Conservation (phyloP, 2,888 invertebrate species). For the Synergus japonicus region DNA sequence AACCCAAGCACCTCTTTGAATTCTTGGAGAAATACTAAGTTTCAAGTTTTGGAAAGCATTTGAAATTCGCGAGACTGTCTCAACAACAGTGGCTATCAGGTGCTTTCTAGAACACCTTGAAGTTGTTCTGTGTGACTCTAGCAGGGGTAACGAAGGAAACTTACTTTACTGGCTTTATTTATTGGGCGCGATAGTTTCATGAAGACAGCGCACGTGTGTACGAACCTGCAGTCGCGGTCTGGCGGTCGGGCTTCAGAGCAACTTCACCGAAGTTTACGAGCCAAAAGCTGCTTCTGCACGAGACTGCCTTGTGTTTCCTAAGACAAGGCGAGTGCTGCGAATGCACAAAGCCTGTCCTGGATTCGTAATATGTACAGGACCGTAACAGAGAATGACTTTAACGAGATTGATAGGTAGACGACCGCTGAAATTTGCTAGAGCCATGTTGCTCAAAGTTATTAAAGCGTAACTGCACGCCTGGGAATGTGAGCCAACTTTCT, state of each 20-base stretch:
- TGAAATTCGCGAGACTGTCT: conserved; percentile 15
- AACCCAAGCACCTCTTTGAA: not conserved
- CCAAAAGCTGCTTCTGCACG: conserved; percentile 43
- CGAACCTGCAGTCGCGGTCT: conserved; percentile 24
- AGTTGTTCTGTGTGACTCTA: conserved; percentile 25
- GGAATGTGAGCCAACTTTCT: not conserved
- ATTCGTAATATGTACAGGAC: conserved; percentile 24
- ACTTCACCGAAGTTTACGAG: conserved; percentile 48
- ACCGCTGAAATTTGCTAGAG: conserved; percentile 16
- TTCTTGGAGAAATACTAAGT: not conserved
- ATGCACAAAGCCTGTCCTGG: conserved; percentile 36
- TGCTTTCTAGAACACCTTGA: conserved; percentile 17
- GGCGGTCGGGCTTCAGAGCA: conserved; percentile 34
- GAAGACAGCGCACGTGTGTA: conserved; percentile 37
- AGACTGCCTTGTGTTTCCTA: conserved; percentile 36
- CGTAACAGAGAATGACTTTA: conserved; percentile 11
- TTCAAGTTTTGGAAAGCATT: not conserved
- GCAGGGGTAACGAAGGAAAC: conserved; percentile 37
- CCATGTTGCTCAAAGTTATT: conserved; percentile 17
- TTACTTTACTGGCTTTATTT: conserved; percentile 40
- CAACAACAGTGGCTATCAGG: conserved; percentile 26
- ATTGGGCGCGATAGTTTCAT: conserved; percentile 41
- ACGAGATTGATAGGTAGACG: conserved; percentile 33
- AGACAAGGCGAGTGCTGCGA: conserved; percentile 41
- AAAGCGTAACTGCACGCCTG: not conserved